phyloP scores from a whole-genome alignment of 2,888 invertebrate species.

The Watsonalla cultraria region DNA sequence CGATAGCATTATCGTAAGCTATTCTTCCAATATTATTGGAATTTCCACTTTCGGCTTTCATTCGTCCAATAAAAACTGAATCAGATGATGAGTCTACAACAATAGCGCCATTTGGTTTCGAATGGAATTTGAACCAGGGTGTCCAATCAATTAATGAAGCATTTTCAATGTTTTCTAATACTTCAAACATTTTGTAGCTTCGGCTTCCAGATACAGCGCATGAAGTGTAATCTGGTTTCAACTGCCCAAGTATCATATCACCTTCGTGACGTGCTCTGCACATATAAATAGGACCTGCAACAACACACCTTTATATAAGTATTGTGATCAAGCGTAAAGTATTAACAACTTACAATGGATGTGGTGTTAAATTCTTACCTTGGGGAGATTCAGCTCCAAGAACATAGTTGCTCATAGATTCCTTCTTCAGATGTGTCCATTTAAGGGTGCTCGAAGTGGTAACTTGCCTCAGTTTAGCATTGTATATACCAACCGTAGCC shows the following conservation, averaged over 20 bases:
- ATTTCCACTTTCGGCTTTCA: slow-evolving; percentile 48
- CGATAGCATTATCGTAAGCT: slow-evolving; percentile 81
- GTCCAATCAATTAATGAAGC: slow-evolving; percentile 88
- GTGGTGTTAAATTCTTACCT: slow-evolving; percentile 35
- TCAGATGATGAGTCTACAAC: slow-evolving; percentile 70
- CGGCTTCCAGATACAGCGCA: slow-evolving; percentile 83
- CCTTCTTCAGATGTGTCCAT: slow-evolving; percentile 81
- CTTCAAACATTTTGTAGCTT: slow-evolving; percentile 81
- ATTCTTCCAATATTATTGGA: slow-evolving; percentile 85
- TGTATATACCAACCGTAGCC: slow-evolving; percentile 58
- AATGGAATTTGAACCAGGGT: slow-evolving; percentile 84
- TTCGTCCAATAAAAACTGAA: slow-evolving; percentile 60
- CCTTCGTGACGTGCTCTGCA: slow-evolving; percentile 86
- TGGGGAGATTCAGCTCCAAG: slow-evolving; percentile 75
- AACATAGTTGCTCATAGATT: slow-evolving; percentile 79
- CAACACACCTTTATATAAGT: neutral
- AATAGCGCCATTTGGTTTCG: slow-evolving; percentile 84
- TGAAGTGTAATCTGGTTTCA: slow-evolving; percentile 77
- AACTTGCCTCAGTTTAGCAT: slow-evolving; percentile 79
- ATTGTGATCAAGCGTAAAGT: neutral
- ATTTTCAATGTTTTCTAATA: slow-evolving; percentile 87
- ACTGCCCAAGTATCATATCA: slow-evolving; percentile 85
- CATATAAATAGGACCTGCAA: slow-evolving; percentile 80
- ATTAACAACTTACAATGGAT: neutral
- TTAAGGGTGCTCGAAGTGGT: slow-evolving; percentile 89